Conservation (phyloP, 2,113 vertebrate species). For the Numida meleagris region DNA sequence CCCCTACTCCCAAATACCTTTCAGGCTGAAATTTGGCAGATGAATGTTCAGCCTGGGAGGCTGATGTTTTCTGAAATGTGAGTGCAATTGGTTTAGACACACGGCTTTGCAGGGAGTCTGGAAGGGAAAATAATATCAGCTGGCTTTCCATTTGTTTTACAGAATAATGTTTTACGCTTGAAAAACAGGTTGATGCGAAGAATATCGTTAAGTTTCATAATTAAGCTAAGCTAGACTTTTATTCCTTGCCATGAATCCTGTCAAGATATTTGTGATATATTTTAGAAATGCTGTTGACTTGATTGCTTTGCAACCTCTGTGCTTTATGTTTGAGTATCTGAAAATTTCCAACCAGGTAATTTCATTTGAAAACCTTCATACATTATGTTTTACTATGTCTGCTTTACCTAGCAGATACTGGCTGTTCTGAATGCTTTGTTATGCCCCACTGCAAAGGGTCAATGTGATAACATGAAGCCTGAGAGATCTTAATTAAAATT, state of each 20-base stretch:
- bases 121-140: background rate
- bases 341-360: background rate
- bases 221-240: background rate
- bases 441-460: background rate
- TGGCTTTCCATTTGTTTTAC: constrained; percentile 2
- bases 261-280: background rate
- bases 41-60: background rate
- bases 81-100: background rate
- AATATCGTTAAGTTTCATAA: background rate
- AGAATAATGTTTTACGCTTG: background rate
- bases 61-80: background rate
- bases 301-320: background rate
- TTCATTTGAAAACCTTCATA: background rate
- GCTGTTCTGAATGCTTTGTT: background rate
- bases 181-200: background rate
- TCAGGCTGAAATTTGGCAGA: background rate
- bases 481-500: background rate
- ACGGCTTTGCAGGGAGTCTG: background rate
- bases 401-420: background rate
- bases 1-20: background rate
- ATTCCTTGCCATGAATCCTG: background rate
- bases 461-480: background rate
- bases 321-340: background rate
- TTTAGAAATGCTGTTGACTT: background rate
- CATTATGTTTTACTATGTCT: background rate